A percentile compares a stretch with the other conserved stretches of the same genome.
Conservation (phyloP, 2,797 vertebrate species). For the Crax fasciolata region DNA sequence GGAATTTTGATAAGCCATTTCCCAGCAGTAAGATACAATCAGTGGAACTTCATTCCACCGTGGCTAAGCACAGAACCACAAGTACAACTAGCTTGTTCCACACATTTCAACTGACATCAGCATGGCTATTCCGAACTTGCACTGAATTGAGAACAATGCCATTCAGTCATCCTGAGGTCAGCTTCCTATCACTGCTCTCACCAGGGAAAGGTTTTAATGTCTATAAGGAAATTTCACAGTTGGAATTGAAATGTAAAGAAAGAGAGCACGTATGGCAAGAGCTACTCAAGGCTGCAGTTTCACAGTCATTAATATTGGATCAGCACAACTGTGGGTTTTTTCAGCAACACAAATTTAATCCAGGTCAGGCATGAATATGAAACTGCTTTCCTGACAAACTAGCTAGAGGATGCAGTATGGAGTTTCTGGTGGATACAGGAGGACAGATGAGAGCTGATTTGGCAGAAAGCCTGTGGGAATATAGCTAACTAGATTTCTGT, state of each 20-base stretch:
- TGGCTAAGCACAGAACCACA: neutral
- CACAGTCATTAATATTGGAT: neutral
- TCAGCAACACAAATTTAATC: neutral
- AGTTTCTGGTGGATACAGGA: neutral
- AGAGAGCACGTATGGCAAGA: neutral
- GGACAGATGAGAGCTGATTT: neutral
- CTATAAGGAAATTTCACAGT: neutral
- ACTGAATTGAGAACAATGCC: neutral
- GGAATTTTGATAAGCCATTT: neutral
- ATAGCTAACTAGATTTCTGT: neutral
- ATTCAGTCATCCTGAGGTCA: neutral
- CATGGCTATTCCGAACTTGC: neutral
- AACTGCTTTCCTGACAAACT: neutral
- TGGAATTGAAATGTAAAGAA: neutral
- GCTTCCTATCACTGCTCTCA: neutral
- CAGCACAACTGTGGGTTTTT: neutral
- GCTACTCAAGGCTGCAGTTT: neutral
- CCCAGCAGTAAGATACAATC: neutral
- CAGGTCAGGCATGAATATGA: neutral
- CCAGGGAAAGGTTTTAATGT: neutral
- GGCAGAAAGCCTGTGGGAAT: neutral
- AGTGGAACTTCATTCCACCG: neutral
- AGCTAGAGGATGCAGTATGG: neutral
- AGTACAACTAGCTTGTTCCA: neutral
- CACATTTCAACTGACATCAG: fast-evolving